Base-by-base conservation (phyloP, 2,113 vertebrate species). In the Osmerus eperlanus region DNA sequence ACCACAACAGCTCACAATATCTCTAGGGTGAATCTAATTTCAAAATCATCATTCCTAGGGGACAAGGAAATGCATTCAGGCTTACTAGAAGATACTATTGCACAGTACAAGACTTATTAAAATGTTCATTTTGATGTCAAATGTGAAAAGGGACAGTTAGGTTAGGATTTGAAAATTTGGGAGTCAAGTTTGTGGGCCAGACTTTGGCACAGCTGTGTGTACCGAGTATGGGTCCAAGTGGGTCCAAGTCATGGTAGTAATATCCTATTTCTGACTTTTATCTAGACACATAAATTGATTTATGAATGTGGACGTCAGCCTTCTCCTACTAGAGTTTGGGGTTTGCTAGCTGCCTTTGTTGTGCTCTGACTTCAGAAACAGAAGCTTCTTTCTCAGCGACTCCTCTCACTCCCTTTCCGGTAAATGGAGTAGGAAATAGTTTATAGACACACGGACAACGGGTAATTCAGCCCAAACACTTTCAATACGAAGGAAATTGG, bases 371-470 rank as follows among this genome's bases (percentile, higher is more conserved):
- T 65, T 74, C 18, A 64, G 56, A 79, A 64, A 72, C 68, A 58
- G 36, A 11, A 67, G 58, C 60, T 47, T 52, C 73, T 23, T 18
- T 79, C 75, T 83, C 77, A 63, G 58, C 18, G 55, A 72, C 32
- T 53, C 64, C 18, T 58, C 68, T 47, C 68, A 65, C 32, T 69
- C 61, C 68, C 60, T 32, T 23, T 29, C 56, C 21, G 3, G 54
- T 36, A 67, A 80, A 36, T 72, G 67, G 64, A 77, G 69, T 73
- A 68, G 23, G 64, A 77, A 73, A 76, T n/a, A 65, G 18, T 65
- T 36, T 56, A 71, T 16, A 55, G 8, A 55, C 23, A 66, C 13
- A 23, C 8, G 29, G n/a, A 28, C 51, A 56, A 28, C 14, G 23
- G 67, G 12, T 67, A 53, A 67, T 23, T 66, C 53, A 71, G 72